phyloP scores from a whole-genome alignment of 2,113 vertebrate species.

The Talpa occidentalis region DNA sequence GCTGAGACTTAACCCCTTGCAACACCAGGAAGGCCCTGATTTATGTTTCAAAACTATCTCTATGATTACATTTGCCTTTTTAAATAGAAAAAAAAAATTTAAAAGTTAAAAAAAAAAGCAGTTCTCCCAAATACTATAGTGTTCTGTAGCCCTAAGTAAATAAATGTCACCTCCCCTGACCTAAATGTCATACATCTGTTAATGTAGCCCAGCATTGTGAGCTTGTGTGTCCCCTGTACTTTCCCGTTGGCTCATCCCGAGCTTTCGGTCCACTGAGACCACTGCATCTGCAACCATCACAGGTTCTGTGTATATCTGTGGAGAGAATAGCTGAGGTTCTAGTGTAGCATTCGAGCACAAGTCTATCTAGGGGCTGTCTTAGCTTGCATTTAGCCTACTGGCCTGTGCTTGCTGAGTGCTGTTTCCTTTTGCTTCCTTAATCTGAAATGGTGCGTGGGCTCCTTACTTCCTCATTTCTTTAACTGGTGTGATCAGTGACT shows the following conservation, averaged over 20 bases:
- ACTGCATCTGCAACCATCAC: background rate
- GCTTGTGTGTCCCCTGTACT: background rate
- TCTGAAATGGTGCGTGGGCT: background rate
- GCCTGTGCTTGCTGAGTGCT: background rate
- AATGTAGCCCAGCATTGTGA: background rate
- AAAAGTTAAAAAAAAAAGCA: background rate
- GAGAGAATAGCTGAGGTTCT: background rate
- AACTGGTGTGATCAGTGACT: background rate
- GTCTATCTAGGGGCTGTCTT: background rate
- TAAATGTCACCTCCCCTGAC: background rate
- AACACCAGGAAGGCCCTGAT: no score
- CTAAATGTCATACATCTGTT: background rate
- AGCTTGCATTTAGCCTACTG: background rate
- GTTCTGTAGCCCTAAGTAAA: background rate
- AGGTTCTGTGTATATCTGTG: no score
- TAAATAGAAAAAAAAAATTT: slow-evolving; percentile 36
- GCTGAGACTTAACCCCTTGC: no score
- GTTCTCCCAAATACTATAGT: background rate
- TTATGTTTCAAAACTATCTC: background rate
- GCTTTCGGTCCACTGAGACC: background rate
- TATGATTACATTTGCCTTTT: background rate
- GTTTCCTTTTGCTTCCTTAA: background rate
- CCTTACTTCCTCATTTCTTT: slow-evolving; percentile 68
- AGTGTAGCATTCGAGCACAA: background rate
- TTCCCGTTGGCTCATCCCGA: background rate